A percentile compares a stretch with the other conserved stretches of the same genome.
These are phyloP conservation scores for Channa argus DNA, from an alignment of 2,113 vertebrate genomes.

Conservation along the genomic window DNA sequence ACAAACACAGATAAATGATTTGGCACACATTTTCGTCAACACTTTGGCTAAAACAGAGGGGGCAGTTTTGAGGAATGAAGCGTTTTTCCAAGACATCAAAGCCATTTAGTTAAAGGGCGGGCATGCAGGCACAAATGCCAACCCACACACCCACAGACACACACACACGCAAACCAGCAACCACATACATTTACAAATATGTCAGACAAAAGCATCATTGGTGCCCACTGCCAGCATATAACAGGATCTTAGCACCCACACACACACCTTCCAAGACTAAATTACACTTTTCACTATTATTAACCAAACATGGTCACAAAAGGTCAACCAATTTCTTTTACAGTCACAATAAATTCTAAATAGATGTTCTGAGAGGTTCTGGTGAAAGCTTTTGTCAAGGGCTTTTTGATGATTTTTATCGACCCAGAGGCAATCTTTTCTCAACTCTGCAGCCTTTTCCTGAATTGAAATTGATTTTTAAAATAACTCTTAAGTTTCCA, in stretches of 20 bases:
- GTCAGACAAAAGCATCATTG: slow-evolving; percentile 7
- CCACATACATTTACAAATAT: slow-evolving; percentile 35
- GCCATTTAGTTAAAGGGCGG: slow-evolving; percentile 35
- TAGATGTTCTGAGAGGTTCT: background rate
- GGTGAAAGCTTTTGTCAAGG: background rate
- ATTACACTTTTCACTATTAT: slow-evolving; percentile 2
- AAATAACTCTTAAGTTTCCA: slow-evolving; percentile 8
- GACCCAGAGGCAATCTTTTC: slow-evolving; percentile 26
- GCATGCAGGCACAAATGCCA: background rate
- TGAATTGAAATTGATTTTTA: slow-evolving; percentile 50
- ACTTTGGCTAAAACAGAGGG: slow-evolving; percentile 44
- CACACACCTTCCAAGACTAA: slow-evolving; percentile 7
- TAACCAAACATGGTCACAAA: background rate
- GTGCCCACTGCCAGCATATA: slow-evolving; percentile 17
- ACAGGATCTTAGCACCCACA: slow-evolving; percentile 27
- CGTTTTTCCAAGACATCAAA: slow-evolving; percentile 54
- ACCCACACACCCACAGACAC: background rate
- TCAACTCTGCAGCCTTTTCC: slow-evolving; percentile 12
- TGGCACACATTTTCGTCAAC: slow-evolving; percentile 47
- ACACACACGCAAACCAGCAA: background rate
- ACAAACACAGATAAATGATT: slow-evolving; percentile 32
- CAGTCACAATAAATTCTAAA: slow-evolving; percentile 13
- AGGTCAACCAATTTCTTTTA: slow-evolving; percentile 12
- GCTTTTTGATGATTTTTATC: slow-evolving; percentile 34
- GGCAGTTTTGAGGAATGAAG: slow-evolving; percentile 42